These are phyloP conservation scores for Propithecus coquereli DNA, from an alignment of 2,113 vertebrate species.

Conservation along the genomic window DNA sequence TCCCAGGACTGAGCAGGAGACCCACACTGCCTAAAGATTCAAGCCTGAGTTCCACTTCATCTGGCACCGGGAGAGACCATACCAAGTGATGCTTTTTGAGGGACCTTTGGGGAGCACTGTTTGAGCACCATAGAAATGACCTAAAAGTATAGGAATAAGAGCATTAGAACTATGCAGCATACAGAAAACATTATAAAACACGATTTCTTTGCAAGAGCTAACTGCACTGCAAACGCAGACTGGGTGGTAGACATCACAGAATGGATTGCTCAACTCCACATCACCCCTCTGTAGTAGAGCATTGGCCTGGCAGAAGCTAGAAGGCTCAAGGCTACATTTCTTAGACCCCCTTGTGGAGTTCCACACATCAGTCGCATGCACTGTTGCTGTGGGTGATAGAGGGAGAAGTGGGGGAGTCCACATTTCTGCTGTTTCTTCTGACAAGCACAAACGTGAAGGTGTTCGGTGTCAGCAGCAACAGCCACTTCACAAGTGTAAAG, in stretches of 20 bases:
- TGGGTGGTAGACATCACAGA: not conserved
- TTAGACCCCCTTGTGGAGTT: not conserved
- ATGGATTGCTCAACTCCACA: not conserved
- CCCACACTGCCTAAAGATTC: not conserved
- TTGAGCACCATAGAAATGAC: not conserved
- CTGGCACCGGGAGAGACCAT: not conserved
- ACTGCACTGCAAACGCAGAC: not conserved
- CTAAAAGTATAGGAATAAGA: not conserved
- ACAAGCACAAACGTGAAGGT: not conserved
- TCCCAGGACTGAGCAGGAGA: not conserved
- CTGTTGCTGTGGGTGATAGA: too few species aligned
- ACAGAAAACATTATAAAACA: not conserved
- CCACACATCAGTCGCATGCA: rapidly evolving
- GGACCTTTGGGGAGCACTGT: not conserved
- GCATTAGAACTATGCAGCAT: not conserved
- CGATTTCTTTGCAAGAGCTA: not conserved
- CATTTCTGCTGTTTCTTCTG: not conserved
- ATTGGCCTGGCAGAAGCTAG: not conserved
- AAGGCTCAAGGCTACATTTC: not conserved
- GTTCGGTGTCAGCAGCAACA: not conserved
- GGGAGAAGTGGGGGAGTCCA: rapidly evolving
- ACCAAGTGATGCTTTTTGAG: not conserved
- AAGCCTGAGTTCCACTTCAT: not conserved
- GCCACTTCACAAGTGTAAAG: not conserved
- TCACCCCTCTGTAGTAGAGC: not conserved